Base-by-base conservation (phyloP, 2,113 vertebrate species). In the Microcebus ravelobensis region DNA sequence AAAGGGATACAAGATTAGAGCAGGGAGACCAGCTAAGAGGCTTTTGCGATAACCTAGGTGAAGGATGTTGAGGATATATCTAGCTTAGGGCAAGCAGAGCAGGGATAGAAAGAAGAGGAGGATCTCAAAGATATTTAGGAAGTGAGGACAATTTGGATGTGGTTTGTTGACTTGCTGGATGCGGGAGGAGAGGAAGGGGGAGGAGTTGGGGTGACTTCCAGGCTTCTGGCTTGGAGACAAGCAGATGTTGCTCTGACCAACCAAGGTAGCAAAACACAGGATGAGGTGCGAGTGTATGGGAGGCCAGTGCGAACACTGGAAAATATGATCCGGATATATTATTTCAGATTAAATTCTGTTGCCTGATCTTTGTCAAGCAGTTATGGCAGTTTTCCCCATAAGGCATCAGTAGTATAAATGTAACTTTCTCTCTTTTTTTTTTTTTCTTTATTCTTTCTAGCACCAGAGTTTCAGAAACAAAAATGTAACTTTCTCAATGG, bases 11-110 rank as follows among this genome's bases (percentile, higher is more conserved):
- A 83, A 34, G 52, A 97, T 96, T 94, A 96, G 65, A 88, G 52
- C 23, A 14, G 61, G 31, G 18, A 92, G 31, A 42, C 65, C 42
- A 48, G 48, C n/a, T 96, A 97, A 97, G 91, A 96, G 87, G 96
- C 95, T 97, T 95, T 76, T 17, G 20, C 67, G 88, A 0, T 95
- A 87, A 96, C 95, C 91, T 77, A 27, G 76, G 73, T 95, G 85
- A 97, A 96, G 61, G 86, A n/a, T 97, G 42, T 31, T 48, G 25
- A 70, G 55, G 76, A 4, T 85, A 7, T 57, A 25, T 79, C 31
- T 31, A 14, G 20, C 73, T 52, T 45, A 70, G 27, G 55, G 63
- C 27, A 63, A 48, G 71, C 63, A 11, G 50, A 57, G 11, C 68
- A 36, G 52, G 23, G 3, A 8, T 50, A 39, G 29, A 39, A 86